Base-by-base conservation (phyloP, 2,797 vertebrate species). In the Botia kubotai region DNA sequence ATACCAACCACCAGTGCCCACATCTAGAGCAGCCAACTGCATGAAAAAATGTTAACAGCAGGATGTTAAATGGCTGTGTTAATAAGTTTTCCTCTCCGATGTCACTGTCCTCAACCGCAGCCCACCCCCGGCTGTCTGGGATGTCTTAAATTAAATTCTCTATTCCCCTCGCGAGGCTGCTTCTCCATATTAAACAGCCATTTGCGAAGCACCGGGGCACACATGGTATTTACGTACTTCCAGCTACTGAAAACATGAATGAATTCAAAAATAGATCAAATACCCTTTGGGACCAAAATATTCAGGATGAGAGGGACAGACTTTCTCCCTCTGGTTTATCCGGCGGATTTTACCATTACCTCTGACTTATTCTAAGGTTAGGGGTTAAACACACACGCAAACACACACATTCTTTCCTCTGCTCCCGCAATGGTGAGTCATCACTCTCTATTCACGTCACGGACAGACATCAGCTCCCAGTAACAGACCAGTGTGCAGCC, bases 391-490 rank as follows among this genome's bases (percentile, higher is more conserved):
- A 50, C 62, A 26, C 58, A 48, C 78, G 82, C 83, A 74, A 14
- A 74, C 63, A 14, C 79, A 84, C 70, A 43, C 79, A 72, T 79
- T 26, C 86, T 84, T 89, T 53, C 75, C 89, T 86, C 85, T 87
- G 84, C 88, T 88, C 84, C 69, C 87, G 87, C 85, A 92, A 88
- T 55, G 86, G 90, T 95, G 94, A 95, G 90, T 95, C 94, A 95
- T 94, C 93, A 88, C 90, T 93, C 90, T 88, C 90, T 88, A 90
- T 91, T 92, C 90, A 88, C 93, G 92, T 95, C 93, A 94, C 89
- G 66, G 87, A 91, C 90, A 93, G 92, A 93, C 89, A 90, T 93
- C 93, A 87, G 89, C 91, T 91, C 88, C 86, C 90, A 91, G 91
- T 91, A 91, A 94, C 92, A 93, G 90, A 89, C 91, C 88, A 89